These are phyloP conservation scores for Pyrrhosoma nymphula DNA, from an alignment of 2,888 invertebrate species.

Conservation along the genomic window DNA sequence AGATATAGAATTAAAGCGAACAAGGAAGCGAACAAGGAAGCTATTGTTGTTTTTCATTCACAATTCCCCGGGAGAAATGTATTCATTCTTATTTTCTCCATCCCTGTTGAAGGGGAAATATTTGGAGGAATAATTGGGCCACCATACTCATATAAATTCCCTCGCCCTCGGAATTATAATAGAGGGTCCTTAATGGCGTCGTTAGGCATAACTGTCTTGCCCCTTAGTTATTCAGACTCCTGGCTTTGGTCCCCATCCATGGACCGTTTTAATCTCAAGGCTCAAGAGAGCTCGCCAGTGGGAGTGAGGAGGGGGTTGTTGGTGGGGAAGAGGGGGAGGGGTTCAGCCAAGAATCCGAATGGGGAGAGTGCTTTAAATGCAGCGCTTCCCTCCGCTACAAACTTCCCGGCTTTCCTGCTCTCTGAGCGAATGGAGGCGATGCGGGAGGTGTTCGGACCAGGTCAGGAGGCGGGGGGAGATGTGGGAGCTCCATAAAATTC, in stretches of 20 bases:
- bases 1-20: background rate
- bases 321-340: background rate
- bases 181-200: conserved; percentile 18
- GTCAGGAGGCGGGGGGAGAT: background rate
- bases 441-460: background rate
- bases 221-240: background rate
- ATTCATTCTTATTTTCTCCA: background rate
- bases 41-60: background rate
- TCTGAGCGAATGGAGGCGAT: background rate
- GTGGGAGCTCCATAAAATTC: background rate
- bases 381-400: too few relatives aligned
- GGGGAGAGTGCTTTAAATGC: background rate
- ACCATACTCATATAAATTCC: background rate
- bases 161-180: background rate
- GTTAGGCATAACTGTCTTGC: conserved; percentile 10
- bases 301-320: background rate
- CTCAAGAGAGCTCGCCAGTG: background rate
- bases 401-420: too few relatives aligned
- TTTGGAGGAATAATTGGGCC: background rate
- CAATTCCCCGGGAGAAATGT: background rate
- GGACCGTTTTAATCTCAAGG: background rate
- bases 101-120: background rate
- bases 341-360: background rate
- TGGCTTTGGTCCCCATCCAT: background rate
- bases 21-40: background rate